phyloP scores from a whole-genome alignment of 2,888 invertebrate genomes.

The Agonopterix heracliana region DNA sequence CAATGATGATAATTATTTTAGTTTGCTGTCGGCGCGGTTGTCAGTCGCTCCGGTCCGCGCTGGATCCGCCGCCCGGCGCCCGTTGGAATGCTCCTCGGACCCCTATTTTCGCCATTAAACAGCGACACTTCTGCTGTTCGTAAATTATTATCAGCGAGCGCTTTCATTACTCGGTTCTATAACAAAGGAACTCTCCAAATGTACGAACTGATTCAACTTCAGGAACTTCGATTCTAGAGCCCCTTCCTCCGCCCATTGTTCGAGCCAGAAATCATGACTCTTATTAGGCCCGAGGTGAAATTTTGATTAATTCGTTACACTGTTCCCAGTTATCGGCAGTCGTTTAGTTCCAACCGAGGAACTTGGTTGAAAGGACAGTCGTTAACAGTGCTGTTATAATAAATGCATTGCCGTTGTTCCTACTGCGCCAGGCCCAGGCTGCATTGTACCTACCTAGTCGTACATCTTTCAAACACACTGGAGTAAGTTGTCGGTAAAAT shows the following conservation, averaged over 20 bases:
- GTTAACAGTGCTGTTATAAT: conserved; percentile 25
- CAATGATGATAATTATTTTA: conserved; percentile 77
- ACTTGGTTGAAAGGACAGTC: conserved; percentile 50
- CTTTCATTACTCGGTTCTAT: conserved; percentile 69
- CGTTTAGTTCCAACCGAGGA: conserved; percentile 35
- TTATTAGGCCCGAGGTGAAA: conserved; percentile 71
- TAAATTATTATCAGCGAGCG: conserved; percentile 74
- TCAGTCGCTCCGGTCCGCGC: conserved; percentile 44
- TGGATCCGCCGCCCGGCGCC: conserved; percentile 28
- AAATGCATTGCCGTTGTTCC: conserved; percentile 42
- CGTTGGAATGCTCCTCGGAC: conserved; percentile 68
- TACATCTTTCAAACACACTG: no score
- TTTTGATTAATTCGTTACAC: conserved; percentile 72
- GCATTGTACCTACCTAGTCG: no score
- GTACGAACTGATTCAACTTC: conserved; percentile 67
- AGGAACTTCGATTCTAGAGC: conserved; percentile 58
- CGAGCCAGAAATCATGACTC: conserved; percentile 60
- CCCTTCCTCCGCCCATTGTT: conserved; percentile 59
- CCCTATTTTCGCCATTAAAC: conserved; percentile 66
- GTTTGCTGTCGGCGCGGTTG: conserved; percentile 68
- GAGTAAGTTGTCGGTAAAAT: no score
- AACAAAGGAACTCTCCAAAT: conserved; percentile 70
- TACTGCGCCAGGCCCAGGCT: background rate
- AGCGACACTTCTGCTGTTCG: conserved; percentile 74
- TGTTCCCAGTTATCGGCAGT: conserved; percentile 49